Evolutionary conservation across 2,888 invertebrate genomes (phyloP).

Genomic region (Acheta domesticus): DNA sequence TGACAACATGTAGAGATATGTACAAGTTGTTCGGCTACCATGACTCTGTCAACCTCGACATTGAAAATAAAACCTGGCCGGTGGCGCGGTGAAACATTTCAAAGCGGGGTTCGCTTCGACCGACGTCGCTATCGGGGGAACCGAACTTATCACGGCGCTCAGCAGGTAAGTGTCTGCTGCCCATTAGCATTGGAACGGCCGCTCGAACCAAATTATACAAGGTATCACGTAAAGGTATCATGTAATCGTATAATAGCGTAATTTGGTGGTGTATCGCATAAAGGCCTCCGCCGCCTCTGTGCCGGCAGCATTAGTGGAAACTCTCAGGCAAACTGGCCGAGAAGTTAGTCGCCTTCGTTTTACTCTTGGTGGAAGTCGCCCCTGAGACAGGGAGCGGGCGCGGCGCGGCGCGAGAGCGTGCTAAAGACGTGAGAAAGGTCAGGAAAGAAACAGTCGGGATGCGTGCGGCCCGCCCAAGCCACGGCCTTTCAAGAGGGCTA

Average conservation of each 20-base stretch:
- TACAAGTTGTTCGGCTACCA: slow-evolving; percentile 7
- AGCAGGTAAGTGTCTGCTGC: background rate
- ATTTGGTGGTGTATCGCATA: background rate
- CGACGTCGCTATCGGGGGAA: background rate
- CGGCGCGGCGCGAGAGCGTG: too few relatives aligned
- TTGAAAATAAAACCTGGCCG: background rate
- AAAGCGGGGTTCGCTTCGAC: background rate
- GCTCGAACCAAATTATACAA: background rate
- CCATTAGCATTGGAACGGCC: slow-evolving; percentile 3
- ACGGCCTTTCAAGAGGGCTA: too few relatives aligned
- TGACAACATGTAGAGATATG: slow-evolving; percentile 18
- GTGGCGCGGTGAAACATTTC: background rate
- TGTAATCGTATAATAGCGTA: background rate
- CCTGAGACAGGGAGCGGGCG: too few relatives aligned
- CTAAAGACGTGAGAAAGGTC: too few relatives aligned
- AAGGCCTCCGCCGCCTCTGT: background rate
- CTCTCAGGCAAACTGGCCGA: too few relatives aligned
- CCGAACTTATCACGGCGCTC: background rate
- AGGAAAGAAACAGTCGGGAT: too few relatives aligned
- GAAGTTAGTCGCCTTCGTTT: too few relatives aligned
- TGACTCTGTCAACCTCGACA: background rate
- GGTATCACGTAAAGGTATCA: background rate
- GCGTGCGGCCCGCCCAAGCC: too few relatives aligned
- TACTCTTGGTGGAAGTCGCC: too few relatives aligned
- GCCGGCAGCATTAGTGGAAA: too few relatives aligned